Percentiles rank a stretch among this genome's conserved stretches.
Evolutionary conservation across 1,140 invertebrate genomes (phyloP).

Genomic region (Apis florea): DNA sequence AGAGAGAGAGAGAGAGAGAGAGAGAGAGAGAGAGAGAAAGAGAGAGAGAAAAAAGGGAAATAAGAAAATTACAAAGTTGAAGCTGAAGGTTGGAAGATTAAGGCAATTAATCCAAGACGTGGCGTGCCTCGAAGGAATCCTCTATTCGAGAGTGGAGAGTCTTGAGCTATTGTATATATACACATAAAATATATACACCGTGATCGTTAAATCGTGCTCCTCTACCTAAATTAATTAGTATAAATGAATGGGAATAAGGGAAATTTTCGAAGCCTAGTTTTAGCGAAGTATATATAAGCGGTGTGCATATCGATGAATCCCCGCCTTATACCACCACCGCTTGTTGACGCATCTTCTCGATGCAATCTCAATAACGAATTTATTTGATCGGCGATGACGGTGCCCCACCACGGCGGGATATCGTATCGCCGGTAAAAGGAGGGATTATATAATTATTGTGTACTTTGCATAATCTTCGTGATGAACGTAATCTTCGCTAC

Average conservation of each 20-base stretch:
- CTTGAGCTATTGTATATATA: constrained; percentile 26
- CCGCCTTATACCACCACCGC: constrained; percentile 3
- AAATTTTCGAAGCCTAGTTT: constrained; percentile 21
- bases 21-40: not conserved
- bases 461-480: constrained; percentile 50
- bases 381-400: constrained; percentile 33
- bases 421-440: constrained; percentile 37
- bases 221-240: constrained; percentile 57
- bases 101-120: constrained; percentile 65
- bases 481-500: constrained; percentile 56
- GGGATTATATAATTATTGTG: constrained; percentile 48
- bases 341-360: constrained; percentile 27
- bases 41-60: not conserved
- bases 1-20: too few species aligned
- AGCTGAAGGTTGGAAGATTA: constrained; percentile 65
- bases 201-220: constrained; percentile 55
- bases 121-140: constrained; percentile 45
- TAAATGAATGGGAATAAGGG: constrained; percentile 47
- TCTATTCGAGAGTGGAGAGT: constrained; percentile 42
- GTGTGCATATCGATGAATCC: constrained; percentile 42
- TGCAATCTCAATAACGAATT: constrained; percentile 52
- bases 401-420: not conserved
- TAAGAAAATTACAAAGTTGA: constrained; percentile 40
- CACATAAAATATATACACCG: constrained; percentile 17
- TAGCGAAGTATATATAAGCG: constrained; percentile 28